Evolutionary conservation across 37 sponge, comb jelly and placozoan species (phyloP), one percentile per base, ranked within the genome.

Genomic region (Chondrosia reniformis): DNA sequence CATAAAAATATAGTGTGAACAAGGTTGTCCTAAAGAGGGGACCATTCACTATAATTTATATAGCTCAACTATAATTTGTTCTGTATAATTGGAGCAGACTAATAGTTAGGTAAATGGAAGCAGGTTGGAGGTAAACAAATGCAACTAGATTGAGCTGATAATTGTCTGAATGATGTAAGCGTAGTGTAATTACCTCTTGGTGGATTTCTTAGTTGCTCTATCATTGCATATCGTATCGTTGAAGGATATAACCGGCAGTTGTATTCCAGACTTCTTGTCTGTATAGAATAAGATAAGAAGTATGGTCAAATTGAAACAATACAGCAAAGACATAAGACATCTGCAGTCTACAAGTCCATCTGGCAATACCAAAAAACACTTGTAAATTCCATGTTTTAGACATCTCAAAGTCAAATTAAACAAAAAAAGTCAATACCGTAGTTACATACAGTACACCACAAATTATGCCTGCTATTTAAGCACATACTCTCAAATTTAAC

Each of bases 171-270:
- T 33, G 36, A 67, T 6, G 22, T 7, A 8, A 69, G 15, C 55
- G 6, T 52, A 27, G 1, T n/a, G 12, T 46, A 40, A 8, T n/a
- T 54, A 92, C 93, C 93, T 79, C 32, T 46, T 33, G 89, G 87
- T 38, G 94, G 94, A 67, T 89, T 79, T 57, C 90, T 80, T 17
- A 93, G 81, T 58, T 86, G 87, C 32, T 84, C 94, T 79, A 89
- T 24, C 94, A 93, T 93, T 15, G 94, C 89, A 86, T 89, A 83
- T 15, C 94, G 49, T 33, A 93, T 78, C 7, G 94, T 93, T 58
- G 81, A 75, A 15, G 89, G 87, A 34, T 81, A 87, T 27, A 93
- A 40, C 27, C 86, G 79, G 24, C 87, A 84, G 71, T 93, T 93
- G 78, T 89, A 93, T 44, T 83, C 65, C 21, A 57, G 38, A 66